Base-by-base conservation (phyloP, 2,113 vertebrate species). In the Notothenia rossii region DNA sequence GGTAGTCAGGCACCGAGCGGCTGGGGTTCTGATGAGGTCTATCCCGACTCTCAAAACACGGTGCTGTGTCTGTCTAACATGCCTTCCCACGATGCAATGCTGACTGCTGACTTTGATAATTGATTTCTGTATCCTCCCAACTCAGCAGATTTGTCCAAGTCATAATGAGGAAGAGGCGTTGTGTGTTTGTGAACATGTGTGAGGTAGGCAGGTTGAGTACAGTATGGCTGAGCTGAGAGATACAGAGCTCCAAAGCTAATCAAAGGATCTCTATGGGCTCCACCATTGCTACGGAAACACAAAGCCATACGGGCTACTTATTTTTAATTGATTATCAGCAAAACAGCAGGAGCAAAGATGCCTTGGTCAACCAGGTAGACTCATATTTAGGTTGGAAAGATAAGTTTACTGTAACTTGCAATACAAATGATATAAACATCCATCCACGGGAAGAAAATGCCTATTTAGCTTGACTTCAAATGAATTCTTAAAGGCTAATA, bases 81-180 rank as follows among this genome's bases (percentile, higher is more conserved):
- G 33, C 79, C 61, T 46, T 79, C 79, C 75, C 82, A 75, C 1
- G 13, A 17, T 63, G 63, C 33, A 68, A 13, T 40, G 72, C 68
- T 53, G 79, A 79, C 75, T 63, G 88, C 88, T 77, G 82, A 85
- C 82, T 81, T 45, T 75, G 85, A 68, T 93, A 93, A 93, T 89
- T 94, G 92, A 84, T 70, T 84, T 90, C 85, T 67, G 68, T 46
- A 76, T 84, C 82, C 66, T 15, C 69, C 75, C 67, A 73, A 69
- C 77, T 86, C 90, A 89, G 90, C 86, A 83, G 64, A 89, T 82
- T 88, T 48, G 66, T 76, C 66, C 40, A 3, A 79, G 78, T 86
- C 66, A 67, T 90, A 89, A 91, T 82, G 86, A 87, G 84, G 20
- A 72, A 62, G 71, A 69, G 33, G 36, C 33, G 59, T 29, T 43